Base-by-base conservation (phyloP, 2,797 vertebrate genomes). In the Huso huso region DNA sequence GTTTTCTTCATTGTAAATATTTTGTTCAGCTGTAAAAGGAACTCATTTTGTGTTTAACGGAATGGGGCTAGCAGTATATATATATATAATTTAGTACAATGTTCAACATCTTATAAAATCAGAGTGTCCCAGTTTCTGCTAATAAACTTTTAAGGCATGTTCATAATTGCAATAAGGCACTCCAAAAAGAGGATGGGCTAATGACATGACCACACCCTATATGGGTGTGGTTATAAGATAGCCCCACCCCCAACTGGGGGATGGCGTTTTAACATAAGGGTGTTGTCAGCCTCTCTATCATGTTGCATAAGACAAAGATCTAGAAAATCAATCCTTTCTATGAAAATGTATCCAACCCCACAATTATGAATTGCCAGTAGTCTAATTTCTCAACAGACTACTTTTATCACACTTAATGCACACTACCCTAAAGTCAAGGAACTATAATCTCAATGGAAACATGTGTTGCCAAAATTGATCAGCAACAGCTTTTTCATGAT, bases 1-100 rank as follows among this genome's bases (percentile, higher is more conserved):
- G 83, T 84, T 83, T 83, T 86, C 82, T 82, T 89, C 85, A 88
- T 90, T 91, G 91, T 93, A 92, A 91, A 91, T 92, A 83, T 86
- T 87, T 88, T 82, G 78, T 84, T 88, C 77, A 86, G 84, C 81
- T 89, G 88, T 89, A 88, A 88, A 83, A 84, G 86, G 82, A 87
- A 82, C 55, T 13, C 55, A 11, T 11, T 66, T 64, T 78, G 81
- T 88, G 88, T 86, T 86, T 76, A 85, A 84, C 84, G 83, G 80
- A 87, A 82, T 70, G 83, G 87, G 83, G 86, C 84, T 70, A 86
- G 84, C 83, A 91, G 88, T 86, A 90, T 90, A 90, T 88, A 88
- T 37, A 37, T 37, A 37, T 37, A 37, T 37, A 37, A 49, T 7
- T 62, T 52, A 66, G 13, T 64, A 55, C 66, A 70, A 50, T 59